Conservation (phyloP, 2,113 vertebrate species). For the Gopherus flavomarginatus region DNA sequence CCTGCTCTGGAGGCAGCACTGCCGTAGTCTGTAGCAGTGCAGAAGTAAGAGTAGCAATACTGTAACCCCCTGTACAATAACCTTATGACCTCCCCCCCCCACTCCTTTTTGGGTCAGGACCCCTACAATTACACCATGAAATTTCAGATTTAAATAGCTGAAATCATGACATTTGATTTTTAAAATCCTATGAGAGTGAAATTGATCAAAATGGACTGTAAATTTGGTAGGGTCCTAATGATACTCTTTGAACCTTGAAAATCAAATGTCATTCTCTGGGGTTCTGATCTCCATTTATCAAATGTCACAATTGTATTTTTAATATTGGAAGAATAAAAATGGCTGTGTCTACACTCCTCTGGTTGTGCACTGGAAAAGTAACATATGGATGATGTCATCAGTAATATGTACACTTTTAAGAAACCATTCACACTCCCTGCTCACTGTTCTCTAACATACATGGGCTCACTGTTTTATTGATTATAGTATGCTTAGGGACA, state of each 20-base stretch:
- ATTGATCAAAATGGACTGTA: no score
- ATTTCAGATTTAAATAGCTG: no score
- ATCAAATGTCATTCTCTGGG: not conserved
- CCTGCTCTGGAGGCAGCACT: no score
- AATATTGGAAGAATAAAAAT: conserved; percentile 14
- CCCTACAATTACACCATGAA: no score
- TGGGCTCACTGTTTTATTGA: not conserved
- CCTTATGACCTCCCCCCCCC: no score
- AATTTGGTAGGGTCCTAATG: no score
- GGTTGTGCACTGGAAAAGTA: not conserved
- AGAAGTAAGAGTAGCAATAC: no score
- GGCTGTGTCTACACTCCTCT: not conserved
- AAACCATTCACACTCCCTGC: not conserved
- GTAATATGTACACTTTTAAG: not conserved
- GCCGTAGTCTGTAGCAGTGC: no score
- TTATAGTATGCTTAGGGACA: not conserved
- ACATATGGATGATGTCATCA: not conserved
- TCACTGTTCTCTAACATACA: not conserved
- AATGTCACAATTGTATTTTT: not conserved
- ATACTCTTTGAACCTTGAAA: not conserved
- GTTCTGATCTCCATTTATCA: not conserved
- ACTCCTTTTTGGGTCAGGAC: no score
- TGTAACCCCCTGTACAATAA: no score
- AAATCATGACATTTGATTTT: no score
- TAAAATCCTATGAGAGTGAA: no score